phyloP scores from a whole-genome alignment of 2,797 vertebrate species.

The Gila robusta region DNA sequence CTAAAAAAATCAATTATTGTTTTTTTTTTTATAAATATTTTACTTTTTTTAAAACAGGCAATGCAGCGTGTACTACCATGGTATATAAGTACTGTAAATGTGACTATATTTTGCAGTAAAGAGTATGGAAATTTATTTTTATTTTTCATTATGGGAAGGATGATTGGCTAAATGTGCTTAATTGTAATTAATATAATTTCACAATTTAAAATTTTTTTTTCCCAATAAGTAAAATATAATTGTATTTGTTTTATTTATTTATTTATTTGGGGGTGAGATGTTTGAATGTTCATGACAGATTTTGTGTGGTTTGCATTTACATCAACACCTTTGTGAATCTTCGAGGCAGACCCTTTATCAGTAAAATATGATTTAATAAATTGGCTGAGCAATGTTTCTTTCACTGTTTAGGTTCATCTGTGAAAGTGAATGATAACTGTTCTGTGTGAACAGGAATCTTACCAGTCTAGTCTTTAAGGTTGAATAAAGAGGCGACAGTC shows the following conservation, averaged over 20 bases:
- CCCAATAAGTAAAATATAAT: neutral
- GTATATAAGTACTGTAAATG: neutral
- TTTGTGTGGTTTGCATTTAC: neutral
- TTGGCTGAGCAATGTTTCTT: neutral
- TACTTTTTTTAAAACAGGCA: neutral
- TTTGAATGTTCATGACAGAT: neutral
- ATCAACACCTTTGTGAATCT: neutral
- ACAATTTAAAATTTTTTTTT: neutral
- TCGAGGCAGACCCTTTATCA: neutral
- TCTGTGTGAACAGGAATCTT: slow-evolving; percentile 25
- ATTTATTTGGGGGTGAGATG: neutral
- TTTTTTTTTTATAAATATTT: neutral
- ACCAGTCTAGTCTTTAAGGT: slow-evolving; percentile 10
- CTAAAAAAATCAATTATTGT: too few species aligned
- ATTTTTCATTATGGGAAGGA: neutral
- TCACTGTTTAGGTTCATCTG: neutral
- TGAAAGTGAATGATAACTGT: slow-evolving; percentile 19
- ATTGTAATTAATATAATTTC: neutral
- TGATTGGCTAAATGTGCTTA: neutral
- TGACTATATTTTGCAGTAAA: neutral
- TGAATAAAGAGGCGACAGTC: slow-evolving; percentile 29
- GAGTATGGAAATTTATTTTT: neutral
- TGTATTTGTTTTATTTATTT: neutral
- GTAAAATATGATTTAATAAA: neutral
- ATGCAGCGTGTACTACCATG: neutral